Evolutionary conservation across 2,888 invertebrate species (phyloP).

Genomic region (Habrosyne pyritoides): DNA sequence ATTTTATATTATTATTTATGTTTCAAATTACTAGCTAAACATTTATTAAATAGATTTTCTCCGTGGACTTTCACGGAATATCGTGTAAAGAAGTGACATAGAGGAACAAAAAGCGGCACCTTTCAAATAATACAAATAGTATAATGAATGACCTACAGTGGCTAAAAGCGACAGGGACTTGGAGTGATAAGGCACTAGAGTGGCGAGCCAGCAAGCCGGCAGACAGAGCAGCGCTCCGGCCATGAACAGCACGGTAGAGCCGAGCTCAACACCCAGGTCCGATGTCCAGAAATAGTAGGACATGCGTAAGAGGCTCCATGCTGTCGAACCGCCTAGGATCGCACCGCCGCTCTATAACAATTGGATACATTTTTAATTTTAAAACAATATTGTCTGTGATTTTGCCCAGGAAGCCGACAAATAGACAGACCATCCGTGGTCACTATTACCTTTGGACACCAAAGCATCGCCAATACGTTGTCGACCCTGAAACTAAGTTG

Average conservation of each 20-base stretch:
- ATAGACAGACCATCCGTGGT: too few relatives aligned
- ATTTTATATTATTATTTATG: too few relatives aligned
- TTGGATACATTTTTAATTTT: too few relatives aligned
- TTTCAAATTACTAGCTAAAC: too few relatives aligned
- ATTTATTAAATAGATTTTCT: too few relatives aligned
- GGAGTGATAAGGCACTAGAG: constrained; percentile 65
- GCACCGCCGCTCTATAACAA: constrained; percentile 65
- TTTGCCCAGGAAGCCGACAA: too few relatives aligned
- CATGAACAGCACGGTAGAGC: constrained; percentile 55
- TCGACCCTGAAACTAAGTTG: too few relatives aligned
- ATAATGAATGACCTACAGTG: constrained; percentile 52
- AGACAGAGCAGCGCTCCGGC: constrained; percentile 68
- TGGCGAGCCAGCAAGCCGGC: constrained; percentile 73
- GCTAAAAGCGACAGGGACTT: constrained; percentile 55
- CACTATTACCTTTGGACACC: too few relatives aligned
- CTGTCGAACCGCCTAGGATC: constrained; percentile 63
- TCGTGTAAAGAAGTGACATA: too few relatives aligned
- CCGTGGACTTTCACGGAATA: too few relatives aligned
- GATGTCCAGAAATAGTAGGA: constrained; percentile 77
- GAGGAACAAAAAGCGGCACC: background rate
- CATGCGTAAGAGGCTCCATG: constrained; percentile 69
- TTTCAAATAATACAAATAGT: background rate
- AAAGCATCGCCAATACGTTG: too few relatives aligned
- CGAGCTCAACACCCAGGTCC: constrained; percentile 68
- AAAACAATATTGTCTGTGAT: too few relatives aligned